Conservation (phyloP, 2,797 vertebrate genomes). For the Margarornis squamiger region DNA sequence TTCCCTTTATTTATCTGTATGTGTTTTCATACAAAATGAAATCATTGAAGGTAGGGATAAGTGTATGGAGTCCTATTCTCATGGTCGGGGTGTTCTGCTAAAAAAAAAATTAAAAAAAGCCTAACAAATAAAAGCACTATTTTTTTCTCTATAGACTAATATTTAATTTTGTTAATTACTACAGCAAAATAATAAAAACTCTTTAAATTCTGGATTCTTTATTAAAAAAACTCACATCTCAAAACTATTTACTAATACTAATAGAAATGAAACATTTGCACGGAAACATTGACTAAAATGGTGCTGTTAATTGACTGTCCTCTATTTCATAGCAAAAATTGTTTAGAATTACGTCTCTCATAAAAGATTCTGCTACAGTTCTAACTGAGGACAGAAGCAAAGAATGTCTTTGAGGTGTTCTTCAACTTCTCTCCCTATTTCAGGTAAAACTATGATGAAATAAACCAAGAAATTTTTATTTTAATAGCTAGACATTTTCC, state of each 20-base stretch:
- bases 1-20: not conserved
- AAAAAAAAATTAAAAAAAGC: not conserved
- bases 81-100: not conserved
- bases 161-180: not conserved
- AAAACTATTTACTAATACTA: not conserved
- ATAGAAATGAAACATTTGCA: not conserved
- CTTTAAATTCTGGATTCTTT: not conserved
- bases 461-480: not conserved
- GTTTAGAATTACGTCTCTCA: not conserved
- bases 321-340: not conserved
- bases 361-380: not conserved
- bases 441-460: not conserved
- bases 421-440: not conserved
- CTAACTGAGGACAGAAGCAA: not conserved
- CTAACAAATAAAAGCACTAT: not conserved
- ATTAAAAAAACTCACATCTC: accelerated
- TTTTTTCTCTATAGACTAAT: not conserved
- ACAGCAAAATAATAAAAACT: not conserved
- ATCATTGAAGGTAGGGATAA: not conserved
- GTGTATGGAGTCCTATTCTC: not conserved
- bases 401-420: not conserved
- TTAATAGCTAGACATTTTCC: not conserved
- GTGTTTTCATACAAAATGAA: not conserved
- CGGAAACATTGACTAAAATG: not conserved
- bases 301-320: not conserved